Percentiles rank a stretch among this genome's conserved stretches.
These are phyloP conservation scores for Pollachius pollachius DNA, from an alignment of 2,113 vertebrate species.

Conservation along the genomic window DNA sequence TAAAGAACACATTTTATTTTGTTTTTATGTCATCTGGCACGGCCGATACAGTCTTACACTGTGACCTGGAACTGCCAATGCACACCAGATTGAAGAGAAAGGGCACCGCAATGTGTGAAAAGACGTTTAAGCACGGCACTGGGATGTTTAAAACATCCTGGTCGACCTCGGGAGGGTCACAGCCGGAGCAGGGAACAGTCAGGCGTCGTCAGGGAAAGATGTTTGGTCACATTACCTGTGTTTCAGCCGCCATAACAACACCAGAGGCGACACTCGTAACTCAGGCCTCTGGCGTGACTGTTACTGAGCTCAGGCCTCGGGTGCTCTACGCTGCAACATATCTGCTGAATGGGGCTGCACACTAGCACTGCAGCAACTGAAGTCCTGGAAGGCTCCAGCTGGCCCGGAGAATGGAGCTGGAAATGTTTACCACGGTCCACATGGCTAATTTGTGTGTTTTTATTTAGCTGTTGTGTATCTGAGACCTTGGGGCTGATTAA, in stretches of 20 bases:
- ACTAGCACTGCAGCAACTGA: slow-evolving; percentile 23
- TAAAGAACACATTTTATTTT: slow-evolving; percentile 44
- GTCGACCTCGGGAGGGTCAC: background rate
- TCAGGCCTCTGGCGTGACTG: background rate
- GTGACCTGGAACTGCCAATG: slow-evolving; percentile 49
- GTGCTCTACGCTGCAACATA: background rate
- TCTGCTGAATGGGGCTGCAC: background rate
- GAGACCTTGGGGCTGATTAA: slow-evolving; percentile 39
- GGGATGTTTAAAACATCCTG: slow-evolving; percentile 20
- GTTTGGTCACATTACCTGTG: background rate
- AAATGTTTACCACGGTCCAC: slow-evolving; percentile 59
- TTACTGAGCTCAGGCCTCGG: background rate
- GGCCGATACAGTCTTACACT: slow-evolving; percentile 36
- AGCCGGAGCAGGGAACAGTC: background rate
- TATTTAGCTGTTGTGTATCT: slow-evolving; percentile 63
- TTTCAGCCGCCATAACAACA: background rate
- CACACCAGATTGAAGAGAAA: slow-evolving; percentile 45
- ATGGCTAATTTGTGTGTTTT: slow-evolving; percentile 67
- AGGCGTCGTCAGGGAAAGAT: background rate
- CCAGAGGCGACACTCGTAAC: background rate
- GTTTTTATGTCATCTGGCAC: slow-evolving; percentile 62
- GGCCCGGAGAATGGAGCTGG: slow-evolving; percentile 48
- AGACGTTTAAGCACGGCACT: slow-evolving; percentile 2
- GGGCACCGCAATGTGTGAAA: slow-evolving; percentile 10
- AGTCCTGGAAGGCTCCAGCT: slow-evolving; percentile 41